Evolutionary conservation across 2,113 vertebrate species (phyloP).

Genomic region (Fukomys damarensis): DNA sequence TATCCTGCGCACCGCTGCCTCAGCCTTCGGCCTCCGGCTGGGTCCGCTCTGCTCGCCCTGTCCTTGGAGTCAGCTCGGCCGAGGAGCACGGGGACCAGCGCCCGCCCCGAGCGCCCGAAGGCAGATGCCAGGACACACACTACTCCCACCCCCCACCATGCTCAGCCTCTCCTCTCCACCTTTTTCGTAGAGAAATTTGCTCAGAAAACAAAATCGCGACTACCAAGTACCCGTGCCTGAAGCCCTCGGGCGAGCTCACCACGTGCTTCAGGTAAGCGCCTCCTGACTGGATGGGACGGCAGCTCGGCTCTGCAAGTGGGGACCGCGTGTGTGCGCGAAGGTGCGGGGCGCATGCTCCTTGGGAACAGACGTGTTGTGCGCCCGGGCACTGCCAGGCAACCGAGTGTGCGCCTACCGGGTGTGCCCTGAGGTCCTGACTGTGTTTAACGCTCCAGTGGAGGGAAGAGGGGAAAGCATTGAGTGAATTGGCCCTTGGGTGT

Average conservation of each 20-base stretch:
- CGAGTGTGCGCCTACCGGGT: background rate
- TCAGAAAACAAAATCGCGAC: conserved; percentile 94
- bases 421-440: accelerated
- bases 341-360: accelerated
- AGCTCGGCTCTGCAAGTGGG: accelerated
- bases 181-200: conserved; percentile 90
- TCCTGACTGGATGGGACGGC: no score
- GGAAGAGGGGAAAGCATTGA: background rate
- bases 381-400: accelerated
- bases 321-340: no score
- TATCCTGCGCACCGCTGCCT: background rate
- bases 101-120: background rate
- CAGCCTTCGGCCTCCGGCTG: background rate
- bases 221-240: conserved; percentile 94
- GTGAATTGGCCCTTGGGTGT: background rate
- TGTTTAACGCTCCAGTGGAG: background rate
- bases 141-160: background rate
- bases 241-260: conserved; percentile 92
- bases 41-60: background rate
- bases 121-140: background rate
- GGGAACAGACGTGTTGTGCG: background rate
- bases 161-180: background rate
- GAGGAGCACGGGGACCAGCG: background rate
- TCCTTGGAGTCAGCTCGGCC: background rate
- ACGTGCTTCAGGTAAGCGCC: conserved; percentile 94